A percentile compares a stretch with the other conserved stretches of the same genome.
phyloP scores from a whole-genome alignment of 1,140 invertebrate genomes.

The Lasioglossum baleicum region DNA sequence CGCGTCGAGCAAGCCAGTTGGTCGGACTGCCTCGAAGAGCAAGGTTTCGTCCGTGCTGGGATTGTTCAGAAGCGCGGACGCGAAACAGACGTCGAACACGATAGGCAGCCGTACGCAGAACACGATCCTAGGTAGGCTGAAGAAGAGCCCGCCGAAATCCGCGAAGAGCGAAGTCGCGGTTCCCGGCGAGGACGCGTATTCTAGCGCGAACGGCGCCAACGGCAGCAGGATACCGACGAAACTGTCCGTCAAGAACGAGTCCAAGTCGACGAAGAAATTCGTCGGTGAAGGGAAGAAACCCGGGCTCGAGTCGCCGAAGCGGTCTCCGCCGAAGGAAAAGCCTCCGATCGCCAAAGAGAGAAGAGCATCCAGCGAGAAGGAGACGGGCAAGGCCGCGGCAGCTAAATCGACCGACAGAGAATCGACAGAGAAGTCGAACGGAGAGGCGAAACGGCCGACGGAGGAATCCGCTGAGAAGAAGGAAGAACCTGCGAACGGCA shows the following conservation, averaged over 20 bases:
- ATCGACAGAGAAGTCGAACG: no score
- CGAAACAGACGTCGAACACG: conserved; percentile 40
- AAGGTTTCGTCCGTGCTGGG: conserved; percentile 85
- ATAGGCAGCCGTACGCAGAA: conserved; percentile 47
- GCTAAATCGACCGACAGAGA: background rate
- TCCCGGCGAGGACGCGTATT: conserved; percentile 47
- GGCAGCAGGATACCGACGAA: conserved; percentile 76
- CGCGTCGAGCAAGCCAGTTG: conserved; percentile 63
- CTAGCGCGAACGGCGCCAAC: conserved; percentile 43
- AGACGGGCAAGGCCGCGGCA: background rate
- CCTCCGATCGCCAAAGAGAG: conserved; percentile 42
- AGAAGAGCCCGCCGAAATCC: conserved; percentile 70
- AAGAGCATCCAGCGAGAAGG: conserved; percentile 27
- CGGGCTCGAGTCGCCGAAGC: conserved; percentile 41
- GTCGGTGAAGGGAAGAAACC: conserved; percentile 48
- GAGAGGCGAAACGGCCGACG: background rate
- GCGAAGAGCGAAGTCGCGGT: conserved; percentile 28
- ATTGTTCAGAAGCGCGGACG: conserved; percentile 85
- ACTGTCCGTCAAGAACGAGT: conserved; percentile 51
- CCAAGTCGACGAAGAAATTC: conserved; percentile 53
- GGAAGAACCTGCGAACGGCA: conserved; percentile 48
- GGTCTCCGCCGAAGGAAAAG: conserved; percentile 60
- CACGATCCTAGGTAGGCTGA: conserved; percentile 68
- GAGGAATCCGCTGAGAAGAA: conserved; percentile 31
- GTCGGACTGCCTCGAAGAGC: conserved; percentile 78